Base-by-base conservation (phyloP, 1,140 invertebrate species). In the Pseudomyrmex pallidus region DNA sequence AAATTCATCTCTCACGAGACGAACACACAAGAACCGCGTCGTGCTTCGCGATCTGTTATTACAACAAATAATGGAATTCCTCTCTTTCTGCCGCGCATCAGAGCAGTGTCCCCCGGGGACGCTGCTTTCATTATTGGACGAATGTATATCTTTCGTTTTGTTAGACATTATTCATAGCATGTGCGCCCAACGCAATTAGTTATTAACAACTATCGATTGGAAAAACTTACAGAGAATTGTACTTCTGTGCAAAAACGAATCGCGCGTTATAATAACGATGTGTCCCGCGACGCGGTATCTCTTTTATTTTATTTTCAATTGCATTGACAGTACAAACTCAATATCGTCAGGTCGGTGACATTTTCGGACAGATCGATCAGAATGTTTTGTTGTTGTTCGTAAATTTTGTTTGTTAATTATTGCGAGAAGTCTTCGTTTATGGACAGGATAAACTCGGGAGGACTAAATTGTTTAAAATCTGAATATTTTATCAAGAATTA, bases 21-120 rank as follows among this genome's bases (percentile, higher is more conserved):
- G 22, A 74, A 10, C 35, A 35, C 35, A 35, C 25, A 64, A 64
- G 59, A 82, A 74, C 72, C 35, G 35, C 35, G 25, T 48, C 64
- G 67, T 57, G 78, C 22, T 46, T 25, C 70, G 35, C 35, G 78
- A 64, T 82, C 70, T 82, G 59, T 82, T 82, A 82, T 74, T 82
- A 82, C 67, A 63, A 50, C 48, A 82, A 74, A 35, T 73, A 74
- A 63, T 74, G 48, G 50, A 82, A 74, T 63, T 74, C 52, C 35
- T 7, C 35, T 7, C 35, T 35, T 35, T 35, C 25, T 80, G 48
- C 70, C 64, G 22, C 64, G 22, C 70, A 22, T 67, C 70, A 12
- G 35, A 7, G n/a, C n/a, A n/a, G 70, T 44, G 12, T 74, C 59
- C 78, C 48, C 25, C 25, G 25, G 35, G 12, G n/a, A 63, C 59